phyloP scores from a whole-genome alignment of 2,797 vertebrate genomes.

The Platalea minor region DNA sequence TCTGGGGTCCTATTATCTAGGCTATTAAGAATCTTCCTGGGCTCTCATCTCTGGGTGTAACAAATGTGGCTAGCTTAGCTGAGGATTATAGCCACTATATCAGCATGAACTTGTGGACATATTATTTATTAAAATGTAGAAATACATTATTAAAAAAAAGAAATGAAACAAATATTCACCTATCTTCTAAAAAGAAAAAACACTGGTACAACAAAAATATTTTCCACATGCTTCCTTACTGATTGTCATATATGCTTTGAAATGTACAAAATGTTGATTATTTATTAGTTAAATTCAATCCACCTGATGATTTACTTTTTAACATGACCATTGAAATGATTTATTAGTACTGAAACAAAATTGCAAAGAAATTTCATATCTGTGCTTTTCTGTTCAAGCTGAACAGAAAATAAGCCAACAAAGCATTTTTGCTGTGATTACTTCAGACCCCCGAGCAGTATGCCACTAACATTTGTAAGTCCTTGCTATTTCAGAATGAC shows the following conservation, averaged over 20 bases:
- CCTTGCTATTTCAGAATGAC: background rate
- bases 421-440: conserved; percentile 43
- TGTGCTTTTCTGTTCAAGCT: background rate
- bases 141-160: background rate
- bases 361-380: conserved; percentile 37
- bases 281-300: conserved; percentile 40
- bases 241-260: background rate
- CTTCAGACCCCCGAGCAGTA: background rate
- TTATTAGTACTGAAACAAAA: conserved; percentile 37
- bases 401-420: conserved; percentile 44
- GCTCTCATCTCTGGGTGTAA: background rate
- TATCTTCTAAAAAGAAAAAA: background rate
- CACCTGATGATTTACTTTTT: conserved; percentile 8
- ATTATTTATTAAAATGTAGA: background rate
- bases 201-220: background rate
- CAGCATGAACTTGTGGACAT: background rate
- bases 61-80: background rate
- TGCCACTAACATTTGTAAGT: background rate
- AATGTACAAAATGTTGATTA: background rate
- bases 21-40: background rate
- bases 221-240: background rate
- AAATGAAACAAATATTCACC: background rate
- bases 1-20: background rate
- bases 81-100: background rate
- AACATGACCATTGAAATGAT: conserved; percentile 28